Base-by-base conservation (phyloP, 2,113 vertebrate genomes). In the Lipotes vexillifer region DNA sequence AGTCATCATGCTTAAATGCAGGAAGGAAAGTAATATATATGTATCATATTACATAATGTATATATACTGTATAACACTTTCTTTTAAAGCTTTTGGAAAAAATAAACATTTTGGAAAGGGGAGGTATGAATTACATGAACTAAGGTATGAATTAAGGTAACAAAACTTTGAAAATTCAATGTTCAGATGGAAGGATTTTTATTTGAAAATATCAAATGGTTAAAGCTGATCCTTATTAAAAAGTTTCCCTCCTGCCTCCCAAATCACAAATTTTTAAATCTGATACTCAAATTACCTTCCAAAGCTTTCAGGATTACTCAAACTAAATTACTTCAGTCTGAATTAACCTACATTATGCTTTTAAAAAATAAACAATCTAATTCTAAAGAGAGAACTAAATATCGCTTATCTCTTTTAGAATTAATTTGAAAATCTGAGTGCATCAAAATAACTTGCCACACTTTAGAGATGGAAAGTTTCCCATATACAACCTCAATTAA, bases 291-390 rank as follows among this genome's bases (percentile, higher is more conserved):
- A 93, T 88, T 36, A 65, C 77, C 88, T 88, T 52, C 17, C 21
- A 88, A 55, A 95, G 87, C n/a, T 78, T 94, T 88, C 6, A 65
- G 33, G 95, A 96, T 95, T 59, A 93, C 29, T 90, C 82, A 78
- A 90, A 80, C 14, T 61, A 81, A 61, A 55, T 36, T 36, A 78
- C 12, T 86, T 71, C 21, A 20, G 31, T 72, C 55, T 46, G 66
- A 84, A 83, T 90, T 61, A 81, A 66, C 27, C n/a, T 55, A 71
- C 3, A 49, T 38, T 59, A 71, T 18, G 9, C 55, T 91, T 92
- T 69, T 13, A 44, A 88, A 96, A 93, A 87, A n/a, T 8, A 80
- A 83, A 57, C 21, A 38, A 27, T 36, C 59, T 94, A 92, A 77
- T 81, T 85, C 65, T 90, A 91, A 52, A 55, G 31, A 74, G 55